Base-by-base conservation (phyloP, 2,113 vertebrate species). In the Chelonoidis abingdonii region DNA sequence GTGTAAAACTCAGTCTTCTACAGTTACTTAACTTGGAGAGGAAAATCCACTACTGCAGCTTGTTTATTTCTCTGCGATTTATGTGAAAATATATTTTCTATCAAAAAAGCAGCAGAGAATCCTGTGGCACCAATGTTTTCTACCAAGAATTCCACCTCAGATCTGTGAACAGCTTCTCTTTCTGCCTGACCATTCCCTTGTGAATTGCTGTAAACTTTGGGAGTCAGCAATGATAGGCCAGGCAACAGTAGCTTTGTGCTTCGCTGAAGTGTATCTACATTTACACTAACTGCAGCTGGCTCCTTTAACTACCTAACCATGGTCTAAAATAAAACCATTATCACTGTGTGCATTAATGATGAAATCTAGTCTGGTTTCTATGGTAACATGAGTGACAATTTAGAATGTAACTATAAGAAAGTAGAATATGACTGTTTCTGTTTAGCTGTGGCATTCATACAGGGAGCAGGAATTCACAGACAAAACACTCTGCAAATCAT, bases 291-390 rank as follows among this genome's bases (percentile, higher is more conserved):
- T 92, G 89, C 50, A 92, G 87, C 95, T 90, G 95, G 93, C 97
- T 94, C 90, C 41, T 41, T 95, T 95, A 96, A 75, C 94, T 95
- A 95, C 95, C 94, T 97, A n/a, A 11, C 87, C 90, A 54, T 7
- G 35, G 87, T 57, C 86, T 95, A 83, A 95, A 93, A 93, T 91
- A 95, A 83, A 96, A 91, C 94, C 96, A 92, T 97, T 96, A 97
- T 79, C 35, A 0, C 92, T 87, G 87, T 84, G 80, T 92, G 87
- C 89, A 87, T 97, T 96, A 93, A 89, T 91, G 57, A 91, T 89
- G 86, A 96, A 96, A 90, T 76, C 31, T 84, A 85, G 75, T 94
- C 90, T 92, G 25, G 97, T 97, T 96, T 91, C 96, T 93, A 96
- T 97, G 94, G 97, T 65, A 95, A 96, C 96, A 50, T 7, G 49